These are phyloP conservation scores for Eueremaeus valkanovi DNA, from an alignment of 2,888 invertebrate genomes.

Conservation along the genomic window DNA sequence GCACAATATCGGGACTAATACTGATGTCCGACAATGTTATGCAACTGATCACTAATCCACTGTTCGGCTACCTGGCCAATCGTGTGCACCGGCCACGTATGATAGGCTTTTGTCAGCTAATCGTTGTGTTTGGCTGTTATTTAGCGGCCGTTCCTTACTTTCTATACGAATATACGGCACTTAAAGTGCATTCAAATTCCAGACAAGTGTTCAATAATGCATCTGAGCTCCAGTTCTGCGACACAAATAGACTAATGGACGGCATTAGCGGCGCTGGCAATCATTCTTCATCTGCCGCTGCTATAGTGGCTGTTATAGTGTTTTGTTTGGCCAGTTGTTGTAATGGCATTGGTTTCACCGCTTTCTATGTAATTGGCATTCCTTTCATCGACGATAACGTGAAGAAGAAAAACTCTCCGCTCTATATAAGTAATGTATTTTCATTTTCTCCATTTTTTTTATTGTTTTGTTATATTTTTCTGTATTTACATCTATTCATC, in stretches of 20 bases:
- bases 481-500: too few species aligned
- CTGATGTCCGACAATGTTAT: constrained; percentile 43
- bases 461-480: neutral
- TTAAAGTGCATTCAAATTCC: too few species aligned
- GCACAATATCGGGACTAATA: constrained; percentile 43
- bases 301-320: constrained; percentile 40
- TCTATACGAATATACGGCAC: constrained; percentile 41
- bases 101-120: constrained; percentile 21
- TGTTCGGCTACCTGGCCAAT: constrained; percentile 18
- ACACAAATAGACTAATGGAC: too few species aligned
- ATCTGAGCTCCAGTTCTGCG: too few species aligned
- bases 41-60: neutral
- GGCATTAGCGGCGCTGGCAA: too few species aligned
- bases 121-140: neutral
- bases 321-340: constrained; percentile 45
- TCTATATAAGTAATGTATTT: constrained; percentile 20
- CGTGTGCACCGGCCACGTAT: constrained; percentile 42
- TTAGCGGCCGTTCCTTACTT: constrained; percentile 44
- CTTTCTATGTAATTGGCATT: constrained; percentile 44
- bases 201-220: too few species aligned
- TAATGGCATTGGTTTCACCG: constrained; percentile 46
- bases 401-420: constrained; percentile 41
- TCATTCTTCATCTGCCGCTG: too few species aligned
- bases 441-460: neutral
- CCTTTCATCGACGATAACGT: constrained; percentile 46